These are phyloP conservation scores for Craterocephalus amniculus DNA, from an alignment of 2,797 vertebrate genomes.

Conservation along the genomic window DNA sequence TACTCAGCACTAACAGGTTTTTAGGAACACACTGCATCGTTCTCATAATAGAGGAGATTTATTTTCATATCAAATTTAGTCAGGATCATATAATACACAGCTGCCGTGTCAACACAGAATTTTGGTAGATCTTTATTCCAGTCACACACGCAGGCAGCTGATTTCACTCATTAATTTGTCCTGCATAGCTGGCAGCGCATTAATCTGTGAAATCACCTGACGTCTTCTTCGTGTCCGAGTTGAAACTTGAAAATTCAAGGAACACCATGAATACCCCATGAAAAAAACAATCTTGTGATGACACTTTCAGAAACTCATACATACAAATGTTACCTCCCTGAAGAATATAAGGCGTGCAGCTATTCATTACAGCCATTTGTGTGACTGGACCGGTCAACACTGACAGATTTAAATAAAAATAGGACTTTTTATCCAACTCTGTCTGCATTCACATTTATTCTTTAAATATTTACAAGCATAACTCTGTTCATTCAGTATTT, in stretches of 20 bases:
- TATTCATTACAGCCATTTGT: not conserved
- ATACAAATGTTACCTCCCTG: not conserved
- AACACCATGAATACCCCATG: slow-evolving; percentile 17
- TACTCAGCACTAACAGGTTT: slow-evolving; percentile 5
- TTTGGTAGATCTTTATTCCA: slow-evolving; percentile 6
- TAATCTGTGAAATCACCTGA: slow-evolving; percentile 61
- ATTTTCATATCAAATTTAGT: slow-evolving; percentile 31
- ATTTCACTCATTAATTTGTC: slow-evolving; percentile 51
- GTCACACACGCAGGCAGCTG: slow-evolving; percentile 19
- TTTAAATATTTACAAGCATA: no score
- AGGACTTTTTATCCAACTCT: no score
- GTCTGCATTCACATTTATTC: no score
- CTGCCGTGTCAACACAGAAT: not conserved
- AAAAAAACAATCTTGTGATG: not conserved
- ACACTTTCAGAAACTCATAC: not conserved
- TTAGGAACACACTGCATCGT: slow-evolving; percentile 20
- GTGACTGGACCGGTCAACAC: not conserved
- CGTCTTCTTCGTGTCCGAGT: slow-evolving; percentile 31
- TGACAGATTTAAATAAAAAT: no score
- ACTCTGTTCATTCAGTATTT: no score
- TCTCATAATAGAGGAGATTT: slow-evolving; percentile 26
- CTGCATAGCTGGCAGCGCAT: slow-evolving; percentile 27
- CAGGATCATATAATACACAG: not conserved
- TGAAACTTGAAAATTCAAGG: slow-evolving; percentile 12
- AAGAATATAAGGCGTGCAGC: not conserved